Evolutionary conservation across 2,113 vertebrate species (phyloP), one percentile per base, ranked within the genome.

Genomic region (Nothocercus nigrocapillus): DNA sequence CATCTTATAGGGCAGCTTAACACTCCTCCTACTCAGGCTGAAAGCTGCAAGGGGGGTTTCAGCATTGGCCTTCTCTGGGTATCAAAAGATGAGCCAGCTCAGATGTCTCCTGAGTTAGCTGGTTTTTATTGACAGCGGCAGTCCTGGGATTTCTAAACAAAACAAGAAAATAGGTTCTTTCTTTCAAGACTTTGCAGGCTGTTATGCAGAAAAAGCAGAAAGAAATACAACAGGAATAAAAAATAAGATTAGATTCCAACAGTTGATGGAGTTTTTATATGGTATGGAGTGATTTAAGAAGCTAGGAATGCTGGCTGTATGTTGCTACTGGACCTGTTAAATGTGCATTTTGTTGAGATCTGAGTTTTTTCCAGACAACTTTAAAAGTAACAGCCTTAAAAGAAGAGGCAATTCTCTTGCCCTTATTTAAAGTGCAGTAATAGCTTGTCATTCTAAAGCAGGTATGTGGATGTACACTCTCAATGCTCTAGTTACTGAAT

Each of bases 371-470:
- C 20, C 0, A 44, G 89, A 51, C 4, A 59, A 18, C 8, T 13
- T 73, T 67, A 32, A 82, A 64, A 82, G 13, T 67, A 59, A 30
- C 18, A n/a, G 15, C 4, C 40, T 88, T 81, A 75, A 85, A 92
- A 85, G 47, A 14, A 70, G 44, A 3, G 54, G 17, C 28, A 90
- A 62, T 25, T 13, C 28, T 66, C 63, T 79, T 93, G 86, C 59
- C 34, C 61, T 84, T 79, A 79, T 94, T 67, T 78, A 8, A 91
- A 96, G 64, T 88, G 47, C 62, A 56, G 64, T 76, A 89, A 67
- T 74, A 59, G n/a, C 40, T 51, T 93, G 64, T 92, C 94, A 85
- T 93, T 93, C 82, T 93, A 51, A 94, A 94, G 54, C 32, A 70
- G 58, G 53, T 94, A 58, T 40, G 44, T 47, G 47, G 36, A 32